These are phyloP conservation scores for Cephus spinipes DNA, from an alignment of 2,888 invertebrate species.

Conservation along the genomic window DNA sequence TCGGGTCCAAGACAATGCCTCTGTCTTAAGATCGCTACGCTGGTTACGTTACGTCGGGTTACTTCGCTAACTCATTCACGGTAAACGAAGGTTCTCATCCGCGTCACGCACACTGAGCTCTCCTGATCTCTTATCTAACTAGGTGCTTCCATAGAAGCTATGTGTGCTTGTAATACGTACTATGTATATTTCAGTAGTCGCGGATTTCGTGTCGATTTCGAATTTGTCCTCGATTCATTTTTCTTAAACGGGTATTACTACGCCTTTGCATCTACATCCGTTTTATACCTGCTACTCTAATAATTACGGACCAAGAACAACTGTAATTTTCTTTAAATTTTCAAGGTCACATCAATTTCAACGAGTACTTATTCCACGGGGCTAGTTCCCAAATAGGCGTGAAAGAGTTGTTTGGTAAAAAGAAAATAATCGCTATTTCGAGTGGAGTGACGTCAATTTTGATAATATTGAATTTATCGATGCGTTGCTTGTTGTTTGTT, in stretches of 20 bases:
- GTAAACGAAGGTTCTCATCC: conserved; percentile 49
- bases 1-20: conserved; percentile 42
- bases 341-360: background rate
- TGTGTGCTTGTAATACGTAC: background rate
- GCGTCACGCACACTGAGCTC: conserved; percentile 42
- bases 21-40: conserved; percentile 24
- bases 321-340: background rate
- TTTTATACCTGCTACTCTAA: background rate
- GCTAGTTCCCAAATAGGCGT: background rate
- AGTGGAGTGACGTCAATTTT: background rate
- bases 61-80: conserved; percentile 42
- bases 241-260: background rate
- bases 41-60: conserved; percentile 8
- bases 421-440: background rate
- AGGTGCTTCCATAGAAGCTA: conserved; percentile 3
- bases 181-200: background rate
- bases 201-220: background rate
- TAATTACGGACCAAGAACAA: background rate
- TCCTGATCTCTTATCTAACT: conserved; percentile 43
- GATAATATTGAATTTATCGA: background rate
- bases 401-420: background rate
- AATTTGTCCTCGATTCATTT: background rate
- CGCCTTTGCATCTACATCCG: background rate
- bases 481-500: background rate
- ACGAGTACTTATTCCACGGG: background rate